Base-by-base conservation (phyloP, 2,888 invertebrate genomes). In the Schizaphis graminum region DNA sequence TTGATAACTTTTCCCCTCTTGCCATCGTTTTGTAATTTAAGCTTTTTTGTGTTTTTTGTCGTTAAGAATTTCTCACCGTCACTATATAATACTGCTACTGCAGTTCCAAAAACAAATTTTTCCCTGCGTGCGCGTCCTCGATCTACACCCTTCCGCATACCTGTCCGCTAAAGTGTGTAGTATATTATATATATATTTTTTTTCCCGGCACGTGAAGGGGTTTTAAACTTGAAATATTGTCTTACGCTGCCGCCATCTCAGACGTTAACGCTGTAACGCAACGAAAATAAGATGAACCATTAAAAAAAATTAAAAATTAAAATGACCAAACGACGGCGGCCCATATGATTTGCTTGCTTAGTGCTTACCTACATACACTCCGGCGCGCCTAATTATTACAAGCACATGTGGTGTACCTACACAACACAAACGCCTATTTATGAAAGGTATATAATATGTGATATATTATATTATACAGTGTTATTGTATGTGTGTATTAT, bases 61-160 rank as follows among this genome's bases (percentile, higher is more conserved):
- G 35, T 56, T 41, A 2, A 13, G 28, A 77, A 93, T 93, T 89
- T 89, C 41, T 77, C 35, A 77, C 35, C 77, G 35, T 77, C n/a
- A 67, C 13, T 3, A 67, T 3, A 67, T 67, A 77, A 21, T 21
- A 35, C 77, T 35, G 21, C 35, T 57, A 57, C 35, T 57, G 44
- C 57, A 93, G 85, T 93, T 85, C 90, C 85, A 61, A 85, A 61
- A 85, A 93, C 90, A 89, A 93, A 57, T 90, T 93, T 61, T 84
- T 13, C 49, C 24, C 44, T 89, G 41, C 0, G 10, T 41, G 84
- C n/a, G n/a, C 26, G 26, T 41, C 47, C 44, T 77, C 28, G 28
- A 10, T 56, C n/a, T 56, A 57, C 21, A 16, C 16, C 35, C 7
- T 61, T 26, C 26, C 16, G 8, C 2, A 8, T 8, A 35, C 35